Evolutionary conservation across 37 sponge, comb jelly and placozoan species (phyloP), one percentile per base, ranked within the genome.

Genomic region (Chondrosia reniformis): DNA sequence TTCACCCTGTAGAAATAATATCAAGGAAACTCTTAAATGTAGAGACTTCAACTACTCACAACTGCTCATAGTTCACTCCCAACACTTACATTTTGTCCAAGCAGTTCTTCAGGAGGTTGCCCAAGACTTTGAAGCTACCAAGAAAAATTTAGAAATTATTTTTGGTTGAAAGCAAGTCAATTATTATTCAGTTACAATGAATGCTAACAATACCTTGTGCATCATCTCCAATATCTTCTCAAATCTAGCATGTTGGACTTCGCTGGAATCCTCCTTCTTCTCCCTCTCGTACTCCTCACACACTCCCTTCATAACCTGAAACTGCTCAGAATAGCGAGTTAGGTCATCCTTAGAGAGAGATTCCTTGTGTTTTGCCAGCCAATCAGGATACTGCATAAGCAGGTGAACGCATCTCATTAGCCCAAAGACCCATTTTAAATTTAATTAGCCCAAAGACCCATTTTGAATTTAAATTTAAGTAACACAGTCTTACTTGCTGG

Each of bases 371-470:
- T 33, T 37, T 9, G 31, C n/a, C 15, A 92, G 25, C 93, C 93
- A 92, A 17, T 87, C 89, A 8, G 89, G 86, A 73, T 92, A 92
- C 93, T 92, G 49, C 10, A 49, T 19, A 49, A 19, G 15, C 52
- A 49, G 52, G 52, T 49, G 15, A 49, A 49, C n/a, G n/a, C n/a
- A n/a, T n/a, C n/a, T n/a, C n/a, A n/a, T n/a, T n/a, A n/a, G n/a
- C n/a, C n/a, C n/a, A n/a, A n/a, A n/a, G n/a, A n/a, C n/a, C n/a
- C n/a, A n/a, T n/a, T n/a, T n/a, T n/a, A n/a, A n/a, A n/a, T n/a
- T n/a, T n/a, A n/a, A n/a, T n/a, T n/a, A n/a, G n/a, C n/a, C n/a
- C n/a, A n/a, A n/a, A n/a, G n/a, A n/a, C n/a, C n/a, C n/a, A n/a
- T n/a, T n/a, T n/a, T n/a, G n/a, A n/a, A n/a, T n/a, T n/a, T n/a